These are phyloP conservation scores for Planiliza haematocheilus DNA, from an alignment of 2,113 vertebrate genomes.

Conservation along the genomic window DNA sequence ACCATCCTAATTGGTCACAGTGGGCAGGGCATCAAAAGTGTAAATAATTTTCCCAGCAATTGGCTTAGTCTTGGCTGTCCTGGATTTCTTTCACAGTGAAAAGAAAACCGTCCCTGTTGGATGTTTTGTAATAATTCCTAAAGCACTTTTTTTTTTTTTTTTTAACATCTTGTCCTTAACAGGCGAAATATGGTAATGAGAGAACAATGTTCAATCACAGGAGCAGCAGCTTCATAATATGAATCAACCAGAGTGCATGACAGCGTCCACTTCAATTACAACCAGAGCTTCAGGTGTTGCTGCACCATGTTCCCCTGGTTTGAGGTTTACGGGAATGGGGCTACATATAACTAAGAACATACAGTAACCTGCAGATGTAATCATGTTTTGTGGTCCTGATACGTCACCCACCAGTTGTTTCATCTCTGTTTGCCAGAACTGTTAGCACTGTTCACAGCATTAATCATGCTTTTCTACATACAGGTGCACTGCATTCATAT, in stretches of 20 bases:
- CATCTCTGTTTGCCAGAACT: neutral
- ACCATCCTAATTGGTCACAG: constrained; percentile 67
- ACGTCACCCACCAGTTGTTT: neutral
- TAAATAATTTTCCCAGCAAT: constrained; percentile 55
- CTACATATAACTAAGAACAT: constrained; percentile 52
- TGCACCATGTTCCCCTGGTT: neutral
- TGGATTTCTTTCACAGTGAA: constrained; percentile 15
- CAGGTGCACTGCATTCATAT: constrained; percentile 16
- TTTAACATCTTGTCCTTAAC: constrained; percentile 27
- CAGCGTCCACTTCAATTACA: constrained; percentile 15
- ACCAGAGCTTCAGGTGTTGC: constrained; percentile 14
- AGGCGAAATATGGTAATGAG: constrained; percentile 38
- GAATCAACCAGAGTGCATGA: constrained; percentile 1
- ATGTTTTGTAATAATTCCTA: constrained; percentile 16
- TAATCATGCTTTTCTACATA: constrained; percentile 2
- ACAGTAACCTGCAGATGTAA: neutral
- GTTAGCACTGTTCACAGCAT: neutral
- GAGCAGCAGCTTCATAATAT: constrained; percentile 3
- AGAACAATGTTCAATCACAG: constrained; percentile 32
- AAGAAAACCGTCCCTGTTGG: constrained; percentile 17
- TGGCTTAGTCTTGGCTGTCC: constrained; percentile 18
- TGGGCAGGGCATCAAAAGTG: constrained; percentile 58
- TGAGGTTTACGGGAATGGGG: constrained; percentile 29
- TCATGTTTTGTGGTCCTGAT: neutral
- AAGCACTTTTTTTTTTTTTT: constrained; percentile 36